Percentiles rank a stretch among this genome's conserved stretches.
These are phyloP conservation scores for Coleophora flavipennella DNA, from an alignment of 2,888 invertebrate species.

Conservation along the genomic window DNA sequence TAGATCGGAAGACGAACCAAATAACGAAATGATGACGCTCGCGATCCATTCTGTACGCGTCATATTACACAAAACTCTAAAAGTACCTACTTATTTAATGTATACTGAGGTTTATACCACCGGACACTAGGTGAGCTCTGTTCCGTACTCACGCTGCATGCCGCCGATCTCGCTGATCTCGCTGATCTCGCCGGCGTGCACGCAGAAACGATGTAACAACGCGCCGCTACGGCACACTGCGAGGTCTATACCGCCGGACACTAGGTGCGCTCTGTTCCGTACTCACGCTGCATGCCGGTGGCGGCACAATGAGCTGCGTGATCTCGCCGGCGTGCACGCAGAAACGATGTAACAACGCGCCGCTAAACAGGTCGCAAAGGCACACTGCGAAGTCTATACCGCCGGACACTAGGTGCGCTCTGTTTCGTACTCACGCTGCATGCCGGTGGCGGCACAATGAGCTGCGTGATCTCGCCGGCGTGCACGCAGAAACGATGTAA, in stretches of 20 bases:
- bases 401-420: conserved; percentile 92
- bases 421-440: conserved; percentile 85
- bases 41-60: no score
- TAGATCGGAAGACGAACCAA: no score
- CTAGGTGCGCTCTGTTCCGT: conserved; percentile 86
- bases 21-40: no score
- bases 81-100: no score
- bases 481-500: conserved; percentile 97
- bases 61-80: no score
- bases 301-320: conserved; percentile 93
- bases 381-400: conserved; percentile 93
- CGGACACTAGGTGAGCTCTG: conserved; percentile 90
- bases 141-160: conserved; percentile 72
- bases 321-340: conserved; percentile 99
- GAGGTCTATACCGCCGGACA: conserved; percentile 98
- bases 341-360: conserved; percentile 91
- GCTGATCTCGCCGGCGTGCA: conserved; percentile 97
- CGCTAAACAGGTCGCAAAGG: conserved; percentile 94
- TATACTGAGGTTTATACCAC: conserved; percentile 98
- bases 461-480: conserved; percentile 96
- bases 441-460: conserved; percentile 94
- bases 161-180: conserved; percentile 90
- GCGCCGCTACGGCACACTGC: conserved; percentile 84
- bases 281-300: conserved; percentile 69
- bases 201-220: conserved; percentile 93